phyloP scores from a whole-genome alignment of 2,113 vertebrate genomes.

The Pandion haliaetus region DNA sequence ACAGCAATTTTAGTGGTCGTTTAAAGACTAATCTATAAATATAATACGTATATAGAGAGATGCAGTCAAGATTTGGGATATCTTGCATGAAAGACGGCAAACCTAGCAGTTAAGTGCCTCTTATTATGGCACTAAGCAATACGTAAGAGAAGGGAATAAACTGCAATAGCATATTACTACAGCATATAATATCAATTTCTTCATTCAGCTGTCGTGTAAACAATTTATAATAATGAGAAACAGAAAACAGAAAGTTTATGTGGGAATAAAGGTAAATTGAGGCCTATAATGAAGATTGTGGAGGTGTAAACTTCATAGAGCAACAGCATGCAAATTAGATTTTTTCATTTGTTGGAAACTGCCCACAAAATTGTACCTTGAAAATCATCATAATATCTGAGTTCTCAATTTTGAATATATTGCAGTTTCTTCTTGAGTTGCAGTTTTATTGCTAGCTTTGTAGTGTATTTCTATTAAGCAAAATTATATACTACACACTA shows the following conservation, averaged over 20 bases:
- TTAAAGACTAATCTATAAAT: neutral
- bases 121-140: neutral
- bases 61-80: neutral
- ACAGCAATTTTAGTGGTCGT: neutral
- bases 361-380: neutral
- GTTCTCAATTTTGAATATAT: neutral
- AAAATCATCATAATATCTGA: neutral
- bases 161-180: neutral
- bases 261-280: neutral
- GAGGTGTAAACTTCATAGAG: neutral
- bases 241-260: neutral
- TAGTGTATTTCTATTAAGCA: neutral
- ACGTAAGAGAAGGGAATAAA: neutral
- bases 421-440: neutral
- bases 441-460: neutral
- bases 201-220: neutral
- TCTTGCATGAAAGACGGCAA: neutral
- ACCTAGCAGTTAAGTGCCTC: neutral
- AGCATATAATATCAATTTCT: neutral
- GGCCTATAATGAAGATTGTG: neutral
- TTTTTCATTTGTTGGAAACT: neutral
- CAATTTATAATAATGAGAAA: neutral
- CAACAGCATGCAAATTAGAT: neutral
- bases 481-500: accelerated
- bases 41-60: neutral